Percentiles rank a stretch among this genome's conserved stretches.
Conservation (phyloP, 2,888 invertebrate genomes). For the Horisme vitalbata region DNA sequence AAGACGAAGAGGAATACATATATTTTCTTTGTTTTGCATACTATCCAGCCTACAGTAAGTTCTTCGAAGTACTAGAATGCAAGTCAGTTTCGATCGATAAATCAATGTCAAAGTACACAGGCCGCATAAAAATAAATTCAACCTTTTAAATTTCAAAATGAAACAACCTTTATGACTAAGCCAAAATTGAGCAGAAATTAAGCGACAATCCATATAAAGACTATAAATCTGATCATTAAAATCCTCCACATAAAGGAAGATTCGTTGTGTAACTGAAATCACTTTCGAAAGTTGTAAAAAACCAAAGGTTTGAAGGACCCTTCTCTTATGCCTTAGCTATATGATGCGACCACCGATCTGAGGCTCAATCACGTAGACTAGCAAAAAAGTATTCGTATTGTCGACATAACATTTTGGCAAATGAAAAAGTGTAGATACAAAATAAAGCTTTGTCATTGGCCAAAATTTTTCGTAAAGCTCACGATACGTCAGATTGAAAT, state of each 20-base stretch:
- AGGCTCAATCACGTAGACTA: not conserved
- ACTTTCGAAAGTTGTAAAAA: conserved; percentile 76
- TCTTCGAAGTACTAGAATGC: no score
- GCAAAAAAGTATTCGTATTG: no score
- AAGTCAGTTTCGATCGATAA: not conserved
- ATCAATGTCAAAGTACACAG: conserved; percentile 1
- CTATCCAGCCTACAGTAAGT: no score
- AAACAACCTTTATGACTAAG: conserved; percentile 31
- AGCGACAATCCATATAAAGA: conserved; percentile 37
- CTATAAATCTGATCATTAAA: conserved; percentile 53
- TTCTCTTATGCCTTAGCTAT: conserved; percentile 41
- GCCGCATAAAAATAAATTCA: not conserved
- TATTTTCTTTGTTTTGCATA: no score
- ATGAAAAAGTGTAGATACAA: no score
- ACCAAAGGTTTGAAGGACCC: conserved; percentile 47
- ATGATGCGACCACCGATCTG: no score
- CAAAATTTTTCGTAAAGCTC: no score
- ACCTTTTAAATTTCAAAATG: conserved; percentile 21
- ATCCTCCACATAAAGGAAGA: conserved; percentile 51
- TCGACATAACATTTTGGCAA: no score
- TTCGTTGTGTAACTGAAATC: conserved; percentile 61
- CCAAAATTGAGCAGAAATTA: conserved; percentile 31
- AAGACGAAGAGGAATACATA: no score
- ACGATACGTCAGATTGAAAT: no score
- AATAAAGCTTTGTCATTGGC: no score